Evolutionary conservation across 1,140 invertebrate genomes (phyloP), one percentile per base, ranked within the genome.

Genomic region (Copidosoma floridanum): DNA sequence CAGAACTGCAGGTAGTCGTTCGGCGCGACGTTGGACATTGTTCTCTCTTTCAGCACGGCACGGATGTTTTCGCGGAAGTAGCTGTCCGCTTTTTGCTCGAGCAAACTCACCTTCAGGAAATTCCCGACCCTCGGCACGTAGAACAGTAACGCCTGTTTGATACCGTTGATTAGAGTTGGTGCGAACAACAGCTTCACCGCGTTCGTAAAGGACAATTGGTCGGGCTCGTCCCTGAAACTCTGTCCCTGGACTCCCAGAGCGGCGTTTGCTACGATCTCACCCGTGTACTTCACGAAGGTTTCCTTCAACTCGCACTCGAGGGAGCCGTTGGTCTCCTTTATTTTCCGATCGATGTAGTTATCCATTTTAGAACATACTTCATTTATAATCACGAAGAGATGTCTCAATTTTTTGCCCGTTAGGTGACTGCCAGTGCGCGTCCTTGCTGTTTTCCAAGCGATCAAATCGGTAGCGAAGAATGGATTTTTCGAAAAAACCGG

Each of bases 401-500:
- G 6, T 20, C 70, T 72, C 6, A 76, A 16, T 41, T 70, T 69
- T n/a, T 55, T 68, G 8, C 35, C 20, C 0, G 68, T 68, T 5
- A 72, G 64, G 8, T 61, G 48, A 8, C 47, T 41, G 0, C 64
- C 65, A 2, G 73, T 27, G 14, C 56, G 51, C 0, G 61, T 41
- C 2, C 67, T 35, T 0, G 40, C 16, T 8, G 41, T 38, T 50
- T 68, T 70, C 70, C 72, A 72, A 0, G 21, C 20, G 0, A 6
- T 8, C 4, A 52, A 20, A 3, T 66, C 70, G 14, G 62, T 56
- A 0, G 55, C 53, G 24, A 78, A 77, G 43, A 77, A 72, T 14
- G 73, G 67, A 62, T 74, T 71, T 12, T 62, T 63, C 0, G 57
- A 23, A 0, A 74, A 10, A 3, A 74, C 29, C 5, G 69, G 68